Base-by-base conservation (phyloP, 2,113 vertebrate genomes). In the Scortum barcoo region DNA sequence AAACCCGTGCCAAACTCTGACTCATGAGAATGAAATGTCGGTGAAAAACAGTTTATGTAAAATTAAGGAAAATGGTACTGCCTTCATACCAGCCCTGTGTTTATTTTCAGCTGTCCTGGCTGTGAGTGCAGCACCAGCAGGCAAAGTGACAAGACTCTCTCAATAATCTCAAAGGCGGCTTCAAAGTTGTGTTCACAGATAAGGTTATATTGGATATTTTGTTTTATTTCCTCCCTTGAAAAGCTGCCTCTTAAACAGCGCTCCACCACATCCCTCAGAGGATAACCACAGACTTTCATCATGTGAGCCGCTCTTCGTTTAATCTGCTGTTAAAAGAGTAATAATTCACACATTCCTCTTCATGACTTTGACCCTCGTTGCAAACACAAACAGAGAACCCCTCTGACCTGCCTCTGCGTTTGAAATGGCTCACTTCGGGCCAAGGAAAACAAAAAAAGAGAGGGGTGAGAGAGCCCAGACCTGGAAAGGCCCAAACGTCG, bases 1-100 rank as follows among this genome's bases (percentile, higher is more conserved):
- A 28, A 48, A 16, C 20, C 76, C 73, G 87, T 76, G 95, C 95
- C 96, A 96, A 94, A 84, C 81, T 85, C 91, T 92, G 88, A 95
- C 79, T 94, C 92, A 92, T 57, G 40, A 40, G 72, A 90, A 89
- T 78, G 46, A 93, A 93, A 94, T 91, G 92, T 91, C 86, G 51
- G 73, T 13, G 84, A 88, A 90, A 80, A 87, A 90, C 78, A 89
- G 72, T 83, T 89, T 69, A 84, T 84, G 89, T 89, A 81, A 88
- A 90, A 93, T 93, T 79, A 92, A 87, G 65, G 62, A 77, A 82
- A 83, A 87, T 28, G 58, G 76, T 76, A 70, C 77, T 54, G 60
- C 74, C 83, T 88, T 78, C 78, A 68, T 65, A 58, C 38, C 30
- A 84, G 80, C 76, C 40, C 73, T 28, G 51, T 88, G 77, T 88